Conservation (phyloP, 2,797 vertebrate genomes). For the Aselliscus stoliczkanus region DNA sequence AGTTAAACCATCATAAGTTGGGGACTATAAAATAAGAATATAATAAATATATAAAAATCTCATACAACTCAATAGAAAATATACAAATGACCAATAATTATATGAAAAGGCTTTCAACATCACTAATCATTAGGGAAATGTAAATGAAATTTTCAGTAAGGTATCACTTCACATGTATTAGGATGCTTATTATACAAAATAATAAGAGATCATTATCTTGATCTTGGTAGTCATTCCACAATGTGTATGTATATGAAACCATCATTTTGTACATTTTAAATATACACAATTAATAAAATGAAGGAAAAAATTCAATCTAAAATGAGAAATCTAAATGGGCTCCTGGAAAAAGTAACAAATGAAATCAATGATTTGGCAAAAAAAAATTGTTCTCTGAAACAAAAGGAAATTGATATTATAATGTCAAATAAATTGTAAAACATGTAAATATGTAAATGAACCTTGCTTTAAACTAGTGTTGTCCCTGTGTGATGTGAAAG, state of each 20-base stretch:
- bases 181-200: neutral
- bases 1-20: neutral
- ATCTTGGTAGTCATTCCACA: neutral
- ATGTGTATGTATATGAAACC: neutral
- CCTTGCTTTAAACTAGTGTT: neutral
- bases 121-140: neutral
- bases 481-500: neutral
- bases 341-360: neutral
- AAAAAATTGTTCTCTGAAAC: neutral
- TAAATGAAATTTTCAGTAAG: neutral
- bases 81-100: neutral
- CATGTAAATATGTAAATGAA: neutral
- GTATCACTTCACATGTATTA: neutral
- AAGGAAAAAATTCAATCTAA: neutral
- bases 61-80: neutral
- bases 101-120: neutral
- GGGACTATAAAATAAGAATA: neutral
- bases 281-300: neutral
- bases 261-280: neutral
- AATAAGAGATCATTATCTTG: neutral
- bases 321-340: neutral
- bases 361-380: neutral
- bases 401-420: neutral
- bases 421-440: neutral
- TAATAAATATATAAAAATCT: neutral